phyloP scores from a whole-genome alignment of 2,797 vertebrate genomes.

The Todus mexicanus region DNA sequence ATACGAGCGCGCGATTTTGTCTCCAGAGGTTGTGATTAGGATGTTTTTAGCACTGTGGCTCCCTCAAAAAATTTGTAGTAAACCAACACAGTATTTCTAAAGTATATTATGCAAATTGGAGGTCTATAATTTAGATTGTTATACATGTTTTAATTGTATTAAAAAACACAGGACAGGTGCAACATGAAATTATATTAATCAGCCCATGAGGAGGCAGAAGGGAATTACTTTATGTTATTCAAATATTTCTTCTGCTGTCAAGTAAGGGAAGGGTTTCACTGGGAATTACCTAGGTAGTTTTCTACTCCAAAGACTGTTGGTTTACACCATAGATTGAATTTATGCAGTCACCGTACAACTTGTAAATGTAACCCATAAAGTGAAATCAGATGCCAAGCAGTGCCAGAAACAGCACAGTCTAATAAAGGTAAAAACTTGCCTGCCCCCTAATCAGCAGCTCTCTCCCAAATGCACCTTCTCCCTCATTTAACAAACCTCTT shows the following conservation, averaged over 20 bases:
- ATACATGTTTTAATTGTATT: background rate
- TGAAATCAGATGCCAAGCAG: background rate
- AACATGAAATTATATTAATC: background rate
- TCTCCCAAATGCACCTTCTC: background rate
- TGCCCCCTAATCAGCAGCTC: background rate
- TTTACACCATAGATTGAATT: background rate
- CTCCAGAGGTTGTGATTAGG: background rate
- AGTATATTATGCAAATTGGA: background rate
- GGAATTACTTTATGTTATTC: background rate
- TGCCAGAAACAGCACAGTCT: background rate
- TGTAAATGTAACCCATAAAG: background rate
- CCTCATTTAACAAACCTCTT: background rate
- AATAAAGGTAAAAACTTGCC: background rate
- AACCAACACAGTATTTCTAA: background rate
- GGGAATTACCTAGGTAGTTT: background rate
- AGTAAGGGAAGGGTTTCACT: background rate
- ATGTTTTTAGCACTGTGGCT: background rate
- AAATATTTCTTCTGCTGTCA: background rate
- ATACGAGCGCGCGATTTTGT: rapidly evolving
- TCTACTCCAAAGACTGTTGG: background rate
- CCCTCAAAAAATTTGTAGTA: background rate
- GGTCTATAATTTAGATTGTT: constrained; percentile 6
- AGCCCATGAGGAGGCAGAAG: background rate
- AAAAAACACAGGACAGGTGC: background rate
- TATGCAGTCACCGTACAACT: background rate